Evolutionary conservation across 2,113 vertebrate genomes (phyloP).

Genomic region (Pelmatolapia mariae): DNA sequence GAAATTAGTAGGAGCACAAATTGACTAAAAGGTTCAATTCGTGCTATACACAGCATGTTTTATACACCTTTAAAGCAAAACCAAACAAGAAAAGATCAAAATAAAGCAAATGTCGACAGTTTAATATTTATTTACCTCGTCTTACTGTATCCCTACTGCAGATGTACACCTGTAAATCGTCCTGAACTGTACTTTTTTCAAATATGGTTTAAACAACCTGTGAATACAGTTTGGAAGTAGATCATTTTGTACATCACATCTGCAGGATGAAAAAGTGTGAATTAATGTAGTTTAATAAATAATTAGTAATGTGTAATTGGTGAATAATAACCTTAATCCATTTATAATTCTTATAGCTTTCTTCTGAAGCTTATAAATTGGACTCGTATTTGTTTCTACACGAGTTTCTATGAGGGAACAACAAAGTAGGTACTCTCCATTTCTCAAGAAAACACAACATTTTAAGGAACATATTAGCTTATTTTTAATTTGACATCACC

Average conservation of each 20-base stretch:
- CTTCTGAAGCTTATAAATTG: background rate
- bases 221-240: background rate
- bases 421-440: background rate
- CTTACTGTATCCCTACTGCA: accelerated
- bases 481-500: background rate
- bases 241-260: background rate
- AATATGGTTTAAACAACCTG: background rate
- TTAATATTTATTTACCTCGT: background rate
- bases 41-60: accelerated
- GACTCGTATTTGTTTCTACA: background rate
- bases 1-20: background rate
- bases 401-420: accelerated
- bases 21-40: background rate
- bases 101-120: background rate
- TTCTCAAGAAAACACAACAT: background rate
- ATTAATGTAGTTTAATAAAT: background rate
- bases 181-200: accelerated
- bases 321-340: background rate
- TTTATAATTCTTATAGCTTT: background rate
- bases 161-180: accelerated
- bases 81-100: background rate
- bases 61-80: background rate
- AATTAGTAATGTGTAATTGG: accelerated
- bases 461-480: background rate
- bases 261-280: background rate